Percentiles rank a stretch among this genome's conserved stretches.
Conservation (phyloP, 1,140 invertebrate species). For the Chionoecetes opilio region DNA sequence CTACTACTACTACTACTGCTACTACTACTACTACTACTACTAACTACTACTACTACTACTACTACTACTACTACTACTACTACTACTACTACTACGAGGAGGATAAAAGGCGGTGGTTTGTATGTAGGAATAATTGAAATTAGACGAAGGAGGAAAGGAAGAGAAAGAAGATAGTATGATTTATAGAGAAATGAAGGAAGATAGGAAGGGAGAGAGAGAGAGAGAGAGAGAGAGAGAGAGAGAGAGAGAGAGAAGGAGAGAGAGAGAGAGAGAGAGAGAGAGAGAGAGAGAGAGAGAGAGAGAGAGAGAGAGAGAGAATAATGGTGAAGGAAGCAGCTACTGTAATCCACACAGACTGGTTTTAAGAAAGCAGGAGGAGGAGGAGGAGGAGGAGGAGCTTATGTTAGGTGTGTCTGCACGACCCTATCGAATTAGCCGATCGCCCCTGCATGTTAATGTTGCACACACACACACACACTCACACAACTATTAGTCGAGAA, state of each 20-base stretch:
- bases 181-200: background rate
- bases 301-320: background rate
- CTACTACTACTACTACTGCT: background rate
- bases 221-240: constrained; percentile 34
- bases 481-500: background rate
- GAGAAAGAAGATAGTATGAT: too few relatives aligned
- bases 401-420: background rate
- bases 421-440: background rate
- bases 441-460: background rate
- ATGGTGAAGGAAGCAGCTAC: background rate
- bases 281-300: background rate
- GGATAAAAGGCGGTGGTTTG: too few relatives aligned
- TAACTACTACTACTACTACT: constrained; percentile 1
- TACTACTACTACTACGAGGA: constrained; percentile 4
- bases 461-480: background rate
- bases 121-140: too few relatives aligned
- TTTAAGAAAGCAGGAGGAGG: background rate
- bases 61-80: constrained; percentile 29
- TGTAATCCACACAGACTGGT: too few relatives aligned
- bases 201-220: background rate
- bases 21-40: background rate
- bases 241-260: background rate
- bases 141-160: too few relatives aligned
- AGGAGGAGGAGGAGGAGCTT: background rate
- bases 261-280: background rate